These are phyloP conservation scores for Trachurus trachurus DNA, from an alignment of 2,797 vertebrate species.

Conservation along the genomic window DNA sequence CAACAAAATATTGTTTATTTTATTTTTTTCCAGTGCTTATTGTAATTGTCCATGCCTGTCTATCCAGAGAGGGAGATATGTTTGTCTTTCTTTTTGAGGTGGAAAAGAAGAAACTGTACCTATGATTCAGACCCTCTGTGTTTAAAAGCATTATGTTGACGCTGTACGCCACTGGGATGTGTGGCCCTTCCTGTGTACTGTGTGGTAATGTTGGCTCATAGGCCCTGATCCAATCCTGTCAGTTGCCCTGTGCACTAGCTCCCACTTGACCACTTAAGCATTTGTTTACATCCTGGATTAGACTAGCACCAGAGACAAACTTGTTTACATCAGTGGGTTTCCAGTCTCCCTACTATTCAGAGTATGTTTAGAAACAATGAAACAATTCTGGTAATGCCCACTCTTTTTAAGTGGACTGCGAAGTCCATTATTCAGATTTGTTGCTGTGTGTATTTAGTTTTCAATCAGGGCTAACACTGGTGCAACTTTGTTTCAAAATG, in stretches of 20 bases:
- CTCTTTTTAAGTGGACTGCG: slow-evolving; percentile 53
- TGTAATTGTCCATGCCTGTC: slow-evolving; percentile 81
- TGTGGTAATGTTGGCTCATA: slow-evolving; percentile 59
- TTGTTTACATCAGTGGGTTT: slow-evolving; percentile 75
- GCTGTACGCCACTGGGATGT: slow-evolving; percentile 64
- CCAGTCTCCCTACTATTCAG: slow-evolving; percentile 58
- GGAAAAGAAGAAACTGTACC: slow-evolving; percentile 66
- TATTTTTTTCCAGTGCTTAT: slow-evolving; percentile 76
- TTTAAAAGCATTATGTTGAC: slow-evolving; percentile 66
- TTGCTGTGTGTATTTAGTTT: slow-evolving; percentile 60
- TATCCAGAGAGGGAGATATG: slow-evolving; percentile 67
- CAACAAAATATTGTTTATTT: slow-evolving; percentile 55
- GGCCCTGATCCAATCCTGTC: slow-evolving; percentile 75
- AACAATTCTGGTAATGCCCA: slow-evolving; percentile 37
- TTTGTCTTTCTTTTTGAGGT: slow-evolving; percentile 71
- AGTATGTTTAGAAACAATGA: slow-evolving; percentile 54
- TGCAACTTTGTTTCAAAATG: slow-evolving; percentile 61
- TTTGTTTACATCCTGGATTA: slow-evolving; percentile 80
- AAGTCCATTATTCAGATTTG: slow-evolving; percentile 44
- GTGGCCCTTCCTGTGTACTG: slow-evolving; percentile 68
- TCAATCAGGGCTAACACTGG: slow-evolving; percentile 64
- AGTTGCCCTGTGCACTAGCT: slow-evolving; percentile 74
- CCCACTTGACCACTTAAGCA: slow-evolving; percentile 74
- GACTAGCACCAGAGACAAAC: slow-evolving; percentile 65
- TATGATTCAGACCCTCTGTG: slow-evolving; percentile 65